These are phyloP conservation scores for Penelope pileata DNA, from an alignment of 2,113 vertebrate genomes.

Conservation along the genomic window DNA sequence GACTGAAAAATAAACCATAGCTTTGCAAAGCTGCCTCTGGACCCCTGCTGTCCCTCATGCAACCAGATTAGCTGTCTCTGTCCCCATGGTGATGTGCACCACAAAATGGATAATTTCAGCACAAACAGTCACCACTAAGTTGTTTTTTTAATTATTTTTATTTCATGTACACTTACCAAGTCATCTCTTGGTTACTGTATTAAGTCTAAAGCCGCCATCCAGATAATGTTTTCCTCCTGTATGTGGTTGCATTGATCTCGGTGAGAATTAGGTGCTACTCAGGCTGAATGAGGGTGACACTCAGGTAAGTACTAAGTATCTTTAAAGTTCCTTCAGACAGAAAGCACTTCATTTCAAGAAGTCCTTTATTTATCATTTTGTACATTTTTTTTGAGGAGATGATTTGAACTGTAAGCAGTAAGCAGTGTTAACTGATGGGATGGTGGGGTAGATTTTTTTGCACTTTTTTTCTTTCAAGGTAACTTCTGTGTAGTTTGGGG, in stretches of 20 bases:
- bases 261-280: conserved; percentile 18
- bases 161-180: not conserved
- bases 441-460: not conserved
- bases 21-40: not conserved
- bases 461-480: not conserved
- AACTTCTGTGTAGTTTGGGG: not conserved
- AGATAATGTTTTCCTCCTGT: not conserved
- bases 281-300: not conserved
- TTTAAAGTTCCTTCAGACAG: conserved; percentile 9
- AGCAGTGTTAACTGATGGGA: not conserved
- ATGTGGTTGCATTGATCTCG: not conserved
- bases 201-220: not conserved
- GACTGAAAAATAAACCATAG: not conserved
- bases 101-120: not conserved
- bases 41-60: not conserved
- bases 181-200: not conserved
- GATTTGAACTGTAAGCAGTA: not conserved
- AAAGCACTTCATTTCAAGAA: conserved; percentile 10
- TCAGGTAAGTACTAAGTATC: not conserved
- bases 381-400: not conserved
- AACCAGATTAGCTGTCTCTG: not conserved
- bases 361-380: not conserved
- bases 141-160: not conserved
- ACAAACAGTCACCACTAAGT: not conserved
- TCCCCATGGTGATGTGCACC: not conserved